Evolutionary conservation across 2,888 invertebrate species (phyloP).

Genomic region (Machimus rusticus): DNA sequence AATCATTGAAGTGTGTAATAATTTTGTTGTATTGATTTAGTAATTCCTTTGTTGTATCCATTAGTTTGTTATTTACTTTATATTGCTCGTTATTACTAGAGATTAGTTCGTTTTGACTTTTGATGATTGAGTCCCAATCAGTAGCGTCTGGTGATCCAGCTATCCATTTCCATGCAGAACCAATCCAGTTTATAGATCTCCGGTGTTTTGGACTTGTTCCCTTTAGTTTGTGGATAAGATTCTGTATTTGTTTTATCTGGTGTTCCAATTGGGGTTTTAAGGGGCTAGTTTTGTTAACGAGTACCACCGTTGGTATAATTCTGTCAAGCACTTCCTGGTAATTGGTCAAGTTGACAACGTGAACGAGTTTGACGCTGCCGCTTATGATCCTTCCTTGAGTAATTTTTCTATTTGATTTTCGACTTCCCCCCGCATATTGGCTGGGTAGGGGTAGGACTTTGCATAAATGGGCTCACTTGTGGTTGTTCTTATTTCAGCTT

Average conservation of each 20-base stretch:
- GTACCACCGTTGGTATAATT: not conserved
- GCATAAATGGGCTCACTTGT: too few relatives aligned
- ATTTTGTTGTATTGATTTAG: not conserved
- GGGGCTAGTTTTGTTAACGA: not conserved
- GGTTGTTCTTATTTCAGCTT: too few relatives aligned
- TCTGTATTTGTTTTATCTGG: constrained; percentile 12
- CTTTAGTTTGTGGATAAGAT: not conserved
- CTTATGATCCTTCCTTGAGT: not conserved
- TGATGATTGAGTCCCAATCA: not conserved
- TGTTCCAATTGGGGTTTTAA: not conserved
- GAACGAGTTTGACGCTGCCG: not conserved
- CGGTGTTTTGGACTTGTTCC: not conserved
- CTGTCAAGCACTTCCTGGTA: not conserved
- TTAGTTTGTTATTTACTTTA: not conserved
- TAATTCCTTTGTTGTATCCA: constrained; percentile 21
- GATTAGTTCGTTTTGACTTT: not conserved
- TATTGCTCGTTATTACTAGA: constrained; percentile 28
- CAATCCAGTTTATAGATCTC: too few relatives aligned
- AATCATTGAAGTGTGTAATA: not conserved
- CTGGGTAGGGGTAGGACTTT: too few relatives aligned
- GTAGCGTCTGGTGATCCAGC: constrained; percentile 10
- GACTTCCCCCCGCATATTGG: too few relatives aligned
- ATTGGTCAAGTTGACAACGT: not conserved
- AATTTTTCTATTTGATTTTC: too few relatives aligned
- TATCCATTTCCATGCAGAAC: constrained; percentile 9